phyloP scores from a whole-genome alignment of 2,888 invertebrate species.

The Bruchidius siliquastri region DNA sequence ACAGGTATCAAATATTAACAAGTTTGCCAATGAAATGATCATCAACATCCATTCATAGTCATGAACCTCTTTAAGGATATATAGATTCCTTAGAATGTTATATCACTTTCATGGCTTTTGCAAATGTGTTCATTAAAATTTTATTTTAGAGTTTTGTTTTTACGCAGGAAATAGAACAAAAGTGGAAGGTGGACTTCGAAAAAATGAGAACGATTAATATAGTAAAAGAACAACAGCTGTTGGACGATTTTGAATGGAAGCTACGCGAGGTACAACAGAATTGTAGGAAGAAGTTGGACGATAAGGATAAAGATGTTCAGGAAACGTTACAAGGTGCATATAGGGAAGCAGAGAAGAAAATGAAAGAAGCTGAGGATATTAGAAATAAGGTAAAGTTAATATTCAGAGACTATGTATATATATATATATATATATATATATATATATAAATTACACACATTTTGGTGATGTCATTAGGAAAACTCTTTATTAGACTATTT shows the following conservation, averaged over 20 bases:
- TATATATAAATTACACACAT: too few species aligned
- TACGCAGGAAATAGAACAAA: slow-evolving; percentile 50
- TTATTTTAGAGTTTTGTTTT: background rate
- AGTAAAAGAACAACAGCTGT: slow-evolving; percentile 66
- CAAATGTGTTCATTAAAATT: background rate
- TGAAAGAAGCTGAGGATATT: slow-evolving; percentile 43
- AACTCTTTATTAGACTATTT: too few species aligned
- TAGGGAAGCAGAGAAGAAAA: slow-evolving; percentile 41
- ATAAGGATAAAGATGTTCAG: slow-evolving; percentile 56
- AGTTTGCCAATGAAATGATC: background rate
- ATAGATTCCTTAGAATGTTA: background rate
- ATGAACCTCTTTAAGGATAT: background rate
- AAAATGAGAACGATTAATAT: slow-evolving; percentile 62
- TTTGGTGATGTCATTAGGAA: too few species aligned
- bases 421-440: too few species aligned
- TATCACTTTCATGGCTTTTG: background rate
- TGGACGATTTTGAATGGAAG: slow-evolving; percentile 83
- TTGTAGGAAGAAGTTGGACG: slow-evolving; percentile 60
- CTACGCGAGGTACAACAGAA: slow-evolving; percentile 68
- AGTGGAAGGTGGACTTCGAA: slow-evolving; percentile 67
- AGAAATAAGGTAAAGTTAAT: slow-evolving; percentile 39
- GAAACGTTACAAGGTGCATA: slow-evolving; percentile 50
- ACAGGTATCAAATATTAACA: background rate
- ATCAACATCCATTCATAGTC: background rate
- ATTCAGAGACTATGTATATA: too few species aligned